These are phyloP conservation scores for Porites lobata DNA, from an alignment of 92 coral and sea anemone species.

Conservation along the genomic window DNA sequence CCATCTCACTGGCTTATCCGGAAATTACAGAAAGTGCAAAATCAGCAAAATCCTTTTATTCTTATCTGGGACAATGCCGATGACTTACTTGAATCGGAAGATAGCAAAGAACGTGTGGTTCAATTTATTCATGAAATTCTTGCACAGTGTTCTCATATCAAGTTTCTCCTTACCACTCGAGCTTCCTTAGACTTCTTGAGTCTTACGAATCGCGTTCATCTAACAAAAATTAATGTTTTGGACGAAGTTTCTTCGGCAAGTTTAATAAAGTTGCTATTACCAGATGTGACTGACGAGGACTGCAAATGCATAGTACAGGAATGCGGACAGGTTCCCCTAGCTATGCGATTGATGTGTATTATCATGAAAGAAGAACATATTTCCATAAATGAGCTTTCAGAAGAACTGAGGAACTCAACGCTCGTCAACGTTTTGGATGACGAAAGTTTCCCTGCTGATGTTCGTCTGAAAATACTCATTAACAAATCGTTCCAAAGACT, in stretches of 20 bases:
- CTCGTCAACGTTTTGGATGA: too few species aligned
- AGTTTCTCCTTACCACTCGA: constrained; percentile 6
- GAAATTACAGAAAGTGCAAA: background rate
- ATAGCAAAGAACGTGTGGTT: background rate
- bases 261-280: background rate
- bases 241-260: background rate
- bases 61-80: constrained; percentile 11
- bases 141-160: background rate
- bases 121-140: background rate
- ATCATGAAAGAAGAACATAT: background rate
- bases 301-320: too few species aligned
- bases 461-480: fast-evolving
- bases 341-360: constrained; percentile 6
- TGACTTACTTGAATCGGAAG: constrained; percentile 1
- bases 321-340: constrained; percentile 16
- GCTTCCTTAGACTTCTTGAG: background rate
- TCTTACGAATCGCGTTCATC: background rate
- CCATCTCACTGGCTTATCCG: background rate
- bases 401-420: background rate
- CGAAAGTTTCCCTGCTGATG: fast-evolving
- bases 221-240: background rate
- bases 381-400: background rate
- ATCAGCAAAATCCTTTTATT: background rate
- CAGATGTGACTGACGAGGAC: background rate
- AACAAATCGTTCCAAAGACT: too few species aligned